These are phyloP conservation scores for Adela reaumurella DNA, from an alignment of 2,888 invertebrate genomes.

Conservation along the genomic window DNA sequence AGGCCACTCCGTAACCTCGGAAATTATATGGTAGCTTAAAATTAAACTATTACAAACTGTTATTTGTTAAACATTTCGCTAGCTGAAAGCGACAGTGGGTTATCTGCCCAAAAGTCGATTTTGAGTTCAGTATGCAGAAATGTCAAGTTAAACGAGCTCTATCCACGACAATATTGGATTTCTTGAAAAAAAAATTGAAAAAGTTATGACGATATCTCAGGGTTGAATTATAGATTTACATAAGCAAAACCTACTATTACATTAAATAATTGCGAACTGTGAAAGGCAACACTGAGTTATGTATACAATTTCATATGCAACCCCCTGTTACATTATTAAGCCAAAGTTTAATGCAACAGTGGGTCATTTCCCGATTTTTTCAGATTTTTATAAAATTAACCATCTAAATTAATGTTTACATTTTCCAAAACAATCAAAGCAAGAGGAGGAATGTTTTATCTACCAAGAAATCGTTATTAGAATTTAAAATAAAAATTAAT, in stretches of 20 bases:
- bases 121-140: neutral
- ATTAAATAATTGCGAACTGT: neutral
- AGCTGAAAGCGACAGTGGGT: neutral
- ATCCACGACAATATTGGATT: neutral
- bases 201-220: neutral
- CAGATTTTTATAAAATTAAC: neutral
- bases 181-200: neutral
- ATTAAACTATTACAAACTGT: too few relatives aligned
- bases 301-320: neutral
- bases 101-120: conserved; percentile 1
- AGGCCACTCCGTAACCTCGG: too few relatives aligned
- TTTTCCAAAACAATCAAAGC: neutral
- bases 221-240: too few relatives aligned
- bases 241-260: too few relatives aligned
- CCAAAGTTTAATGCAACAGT: neutral
- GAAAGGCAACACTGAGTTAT: neutral
- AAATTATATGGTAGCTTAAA: too few relatives aligned
- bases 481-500: neutral
- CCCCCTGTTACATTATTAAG: neutral
- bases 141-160: neutral
- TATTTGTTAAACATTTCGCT: too few relatives aligned
- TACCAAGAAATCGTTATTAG: neutral
- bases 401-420: neutral
- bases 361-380: neutral
- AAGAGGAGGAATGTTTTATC: neutral